Conservation (phyloP, 2,797 vertebrate species). For the Pelochelys cantorii region DNA sequence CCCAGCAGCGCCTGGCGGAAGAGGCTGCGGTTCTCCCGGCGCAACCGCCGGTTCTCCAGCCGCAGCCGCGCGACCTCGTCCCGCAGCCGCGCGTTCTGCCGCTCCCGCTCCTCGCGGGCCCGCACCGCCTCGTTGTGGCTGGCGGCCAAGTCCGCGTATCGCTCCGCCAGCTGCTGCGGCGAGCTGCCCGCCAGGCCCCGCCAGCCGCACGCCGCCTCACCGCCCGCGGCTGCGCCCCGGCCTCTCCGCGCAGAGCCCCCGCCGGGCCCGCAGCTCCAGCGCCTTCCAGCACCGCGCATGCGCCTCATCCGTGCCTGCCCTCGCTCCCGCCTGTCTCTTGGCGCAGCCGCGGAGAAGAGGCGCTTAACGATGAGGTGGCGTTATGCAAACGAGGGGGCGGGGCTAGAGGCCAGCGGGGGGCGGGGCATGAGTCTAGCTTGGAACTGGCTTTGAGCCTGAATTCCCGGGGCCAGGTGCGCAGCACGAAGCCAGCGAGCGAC, state of each 20-base stretch:
- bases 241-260: background rate
- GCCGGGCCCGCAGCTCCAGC: slow-evolving; percentile 37
- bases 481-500: too few relatives aligned
- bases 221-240: background rate
- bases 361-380: background rate
- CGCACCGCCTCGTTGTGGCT: slow-evolving; percentile 86
- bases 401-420: rapidly evolving
- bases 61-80: slow-evolving; percentile 84
- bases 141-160: slow-evolving; percentile 86
- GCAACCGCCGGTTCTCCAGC: slow-evolving; percentile 74
- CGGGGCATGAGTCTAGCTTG: background rate
- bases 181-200: slow-evolving; percentile 79
- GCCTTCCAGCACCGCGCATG: slow-evolving; percentile 70
- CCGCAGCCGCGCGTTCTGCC: slow-evolving; percentile 81
- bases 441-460: background rate
- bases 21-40: slow-evolving; percentile 78
- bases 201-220: slow-evolving; percentile 52
- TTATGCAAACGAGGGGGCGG: background rate
- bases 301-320: slow-evolving; percentile 70
- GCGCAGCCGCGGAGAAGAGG: background rate
- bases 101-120: slow-evolving; percentile 89
- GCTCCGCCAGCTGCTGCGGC: slow-evolving; percentile 83
- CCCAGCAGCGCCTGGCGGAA: slow-evolving; percentile 72
- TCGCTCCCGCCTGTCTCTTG: background rate
- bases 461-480: background rate